Evolutionary conservation across 2,888 invertebrate genomes (phyloP).

Genomic region (Cantharis flavilabris): DNA sequence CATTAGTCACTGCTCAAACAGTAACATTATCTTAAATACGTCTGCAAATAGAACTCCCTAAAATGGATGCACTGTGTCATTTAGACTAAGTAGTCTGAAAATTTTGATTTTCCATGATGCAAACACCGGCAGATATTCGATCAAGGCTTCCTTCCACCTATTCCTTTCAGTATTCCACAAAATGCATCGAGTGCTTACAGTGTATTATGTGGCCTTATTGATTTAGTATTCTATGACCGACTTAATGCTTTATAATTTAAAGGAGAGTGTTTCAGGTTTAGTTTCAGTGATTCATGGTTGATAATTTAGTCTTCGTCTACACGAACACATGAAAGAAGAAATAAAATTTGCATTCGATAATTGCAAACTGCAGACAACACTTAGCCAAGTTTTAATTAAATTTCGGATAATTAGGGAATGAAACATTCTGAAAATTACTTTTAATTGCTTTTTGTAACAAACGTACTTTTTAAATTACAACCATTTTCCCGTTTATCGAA

Average conservation of each 20-base stretch:
- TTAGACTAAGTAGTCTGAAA: not conserved
- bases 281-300: slow-evolving; percentile 38
- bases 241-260: slow-evolving; percentile 42
- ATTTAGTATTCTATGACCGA: slow-evolving; percentile 38
- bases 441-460: not conserved
- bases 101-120: not conserved
- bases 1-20: slow-evolving; percentile 52
- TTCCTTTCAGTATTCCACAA: not conserved
- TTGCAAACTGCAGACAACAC: not conserved
- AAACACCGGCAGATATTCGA: not conserved
- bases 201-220: slow-evolving; percentile 25
- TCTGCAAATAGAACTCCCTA: slow-evolving; percentile 44
- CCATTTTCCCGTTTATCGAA: not conserved
- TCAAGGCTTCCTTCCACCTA: not conserved
- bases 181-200: slow-evolving; percentile 10
- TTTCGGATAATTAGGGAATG: not conserved
- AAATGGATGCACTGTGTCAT: slow-evolving; percentile 21
- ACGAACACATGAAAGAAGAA: not conserved
- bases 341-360: not conserved
- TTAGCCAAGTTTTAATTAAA: not conserved
- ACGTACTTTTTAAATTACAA: not conserved
- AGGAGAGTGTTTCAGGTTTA: slow-evolving; percentile 38
- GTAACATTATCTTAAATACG: slow-evolving; percentile 51
- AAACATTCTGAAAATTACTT: not conserved
- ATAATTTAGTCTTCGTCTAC: not conserved